A percentile compares a stretch with the other conserved stretches of the same genome.
phyloP scores from a whole-genome alignment of 2,797 vertebrate genomes.

The Chaenodraco wilsoni region DNA sequence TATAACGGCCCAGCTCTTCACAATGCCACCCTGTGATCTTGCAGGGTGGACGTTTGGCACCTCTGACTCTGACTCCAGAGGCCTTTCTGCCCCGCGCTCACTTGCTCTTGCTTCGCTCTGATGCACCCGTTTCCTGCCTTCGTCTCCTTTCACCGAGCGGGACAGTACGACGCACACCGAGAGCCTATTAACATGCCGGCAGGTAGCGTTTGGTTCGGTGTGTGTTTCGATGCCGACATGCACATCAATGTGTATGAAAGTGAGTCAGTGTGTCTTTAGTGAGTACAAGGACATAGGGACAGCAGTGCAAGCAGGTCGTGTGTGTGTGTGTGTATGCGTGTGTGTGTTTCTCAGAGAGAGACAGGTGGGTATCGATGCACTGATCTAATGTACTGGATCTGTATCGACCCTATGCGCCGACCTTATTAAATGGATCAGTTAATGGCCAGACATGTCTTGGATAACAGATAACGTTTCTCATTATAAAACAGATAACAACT shows the following conservation, averaged over 20 bases:
- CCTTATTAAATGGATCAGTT: constrained; percentile 37
- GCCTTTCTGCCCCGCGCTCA: constrained; percentile 3
- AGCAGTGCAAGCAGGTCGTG: too few relatives aligned
- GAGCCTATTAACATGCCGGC: constrained; percentile 70
- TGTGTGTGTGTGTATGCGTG: constrained; percentile 1
- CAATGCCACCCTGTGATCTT: constrained; percentile 29
- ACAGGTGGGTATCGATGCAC: constrained; percentile 26
- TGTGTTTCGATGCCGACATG: background rate
- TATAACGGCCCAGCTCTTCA: constrained; percentile 33
- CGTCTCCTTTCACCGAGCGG: constrained; percentile 35
- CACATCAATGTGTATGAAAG: background rate
- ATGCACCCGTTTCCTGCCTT: constrained; percentile 53
- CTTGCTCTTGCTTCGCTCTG: constrained; percentile 20
- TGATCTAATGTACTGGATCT: constrained; percentile 27
- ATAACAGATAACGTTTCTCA: too few relatives aligned
- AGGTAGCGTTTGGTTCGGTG: constrained; percentile 42
- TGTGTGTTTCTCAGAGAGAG: constrained; percentile 1
- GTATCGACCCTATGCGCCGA: constrained; percentile 16
- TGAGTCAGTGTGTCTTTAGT: too few relatives aligned
- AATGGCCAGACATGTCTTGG: background rate
- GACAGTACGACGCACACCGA: constrained; percentile 43
- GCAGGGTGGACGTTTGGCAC: constrained; percentile 58
- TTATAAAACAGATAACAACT: too few relatives aligned
- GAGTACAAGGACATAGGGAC: too few relatives aligned
- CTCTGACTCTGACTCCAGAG: constrained; percentile 58